Base-by-base conservation (phyloP, 2,888 invertebrate genomes). In the Hirtodrosophila confusa region DNA sequence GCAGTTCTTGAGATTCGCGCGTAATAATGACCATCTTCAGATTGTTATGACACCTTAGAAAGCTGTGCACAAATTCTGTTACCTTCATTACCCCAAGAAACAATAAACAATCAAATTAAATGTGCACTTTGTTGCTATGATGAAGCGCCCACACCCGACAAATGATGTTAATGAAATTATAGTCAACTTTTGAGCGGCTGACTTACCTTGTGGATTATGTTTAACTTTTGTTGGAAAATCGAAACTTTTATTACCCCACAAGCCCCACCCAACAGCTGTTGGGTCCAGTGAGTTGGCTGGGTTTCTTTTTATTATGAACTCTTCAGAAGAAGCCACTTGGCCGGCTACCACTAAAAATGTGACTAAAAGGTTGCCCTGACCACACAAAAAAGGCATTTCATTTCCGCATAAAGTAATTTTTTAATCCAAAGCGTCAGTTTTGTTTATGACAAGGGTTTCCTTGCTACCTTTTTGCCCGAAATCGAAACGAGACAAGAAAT, bases 121-220 rank as follows among this genome's bases (percentile, higher is more conserved):
- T 73, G 47, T 64, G 54, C 67, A 69, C 58, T 71, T 68, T 57
- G 36, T 56, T 44, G 43, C 44, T 27, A 37, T 33, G 48, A 65
- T 48, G 49, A 41, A 40, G 31, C 7, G 11, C n/a, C 47, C 41
- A 35, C 29, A 44, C 48, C 31, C 23, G 33, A 9, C 17, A 49
- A 68, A 63, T 69, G 66, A 51, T 68, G 82, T 70, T 85, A 85
- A 85, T 86, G 68, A 67, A 80, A 77, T 86, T 82, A 55, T 56
- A 71, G 61, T 51, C 71, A 71, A 80, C 62, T 77, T 83, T 74
- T 56, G 58, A 62, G 51, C 57, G 53, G 53, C 37, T 51, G 56
- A 50, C 57, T 85, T 67, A 82, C 69, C 78, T 71, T 35, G 41
- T 36, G 61, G 64, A 71, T 80, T 72, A 71, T 61, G 61, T 64